Evolutionary conservation across 2,113 vertebrate species (phyloP), one percentile per base, ranked within the genome.

Genomic region (Casuarius casuarius): DNA sequence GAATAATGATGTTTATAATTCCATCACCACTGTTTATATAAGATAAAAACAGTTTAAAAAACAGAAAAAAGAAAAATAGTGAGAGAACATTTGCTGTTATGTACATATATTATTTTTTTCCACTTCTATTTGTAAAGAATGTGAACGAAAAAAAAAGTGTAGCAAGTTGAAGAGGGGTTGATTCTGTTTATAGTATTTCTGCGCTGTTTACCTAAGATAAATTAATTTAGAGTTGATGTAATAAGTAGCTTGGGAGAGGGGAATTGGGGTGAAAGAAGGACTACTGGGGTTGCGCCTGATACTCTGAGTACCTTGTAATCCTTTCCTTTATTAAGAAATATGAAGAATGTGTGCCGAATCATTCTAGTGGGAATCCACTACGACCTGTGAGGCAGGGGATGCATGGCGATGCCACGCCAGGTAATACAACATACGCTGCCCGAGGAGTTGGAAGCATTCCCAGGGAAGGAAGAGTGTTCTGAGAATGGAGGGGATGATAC

Each of bases 1-100:
- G 96, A 98, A 98, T 97, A 98, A 97, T 98, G 90, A 84, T 97
- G 96, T 97, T 98, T 98, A 97, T 97, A 97, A 97, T 98, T 97
- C 92, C 92, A 97, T 97, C 97, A 89, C 94, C 89, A 95, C 88
- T 97, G 87, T 98, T 98, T 98, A 96, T 96, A 92, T 96, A 98
- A 97, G 96, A 98, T 97, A 92, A 95, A 98, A 98, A 94, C 95
- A 95, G 93, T 97, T 83, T 92, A 96, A 88, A 46, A 70, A 66
- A 29, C 31, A n/a, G 62, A 90, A 88, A 73, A 94, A 91, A 90
- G 92, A 95, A 94, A 97, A 97, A 92, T 82, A 58, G 58, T 59
- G 68, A 86, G 81, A 84, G 94, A 97, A 96, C 87, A 94, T 96
- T 97, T 97, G 67, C 94, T 92, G 66, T 79, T 97, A 80, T 87